Evolutionary conservation across 2,797 vertebrate species (phyloP).

Genomic region (Falco rusticolus): DNA sequence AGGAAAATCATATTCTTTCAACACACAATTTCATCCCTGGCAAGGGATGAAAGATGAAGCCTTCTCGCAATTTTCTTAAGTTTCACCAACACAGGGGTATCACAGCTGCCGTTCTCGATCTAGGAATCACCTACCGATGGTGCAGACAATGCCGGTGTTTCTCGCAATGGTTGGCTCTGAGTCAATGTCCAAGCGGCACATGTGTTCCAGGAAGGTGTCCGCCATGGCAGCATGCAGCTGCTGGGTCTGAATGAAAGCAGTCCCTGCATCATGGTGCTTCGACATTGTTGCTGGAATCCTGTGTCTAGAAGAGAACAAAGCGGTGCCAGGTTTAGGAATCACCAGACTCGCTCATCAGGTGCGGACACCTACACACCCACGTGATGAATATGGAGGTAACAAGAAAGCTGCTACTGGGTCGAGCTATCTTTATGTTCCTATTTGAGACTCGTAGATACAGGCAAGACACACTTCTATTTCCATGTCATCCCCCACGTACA

Average conservation of each 20-base stretch:
- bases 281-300: conserved; percentile 79
- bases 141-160: conserved; percentile 98
- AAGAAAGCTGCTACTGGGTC: conserved; percentile 50
- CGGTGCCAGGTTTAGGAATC: background rate
- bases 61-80: background rate
- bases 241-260: conserved; percentile 90
- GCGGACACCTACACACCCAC: conserved; percentile 35
- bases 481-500: conserved; percentile 31
- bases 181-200: conserved; percentile 97
- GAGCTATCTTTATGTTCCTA: conserved; percentile 49
- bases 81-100: background rate
- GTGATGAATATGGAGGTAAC: conserved; percentile 44
- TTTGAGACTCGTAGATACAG: conserved; percentile 37
- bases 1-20: background rate
- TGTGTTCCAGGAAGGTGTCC: conserved; percentile 93
- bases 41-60: conserved; percentile 22
- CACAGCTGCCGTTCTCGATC: background rate
- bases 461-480: conserved; percentile 38
- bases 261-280: conserved; percentile 82
- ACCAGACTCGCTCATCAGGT: background rate
- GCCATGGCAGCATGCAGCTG: conserved; percentile 95
- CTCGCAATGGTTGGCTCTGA: conserved; percentile 90
- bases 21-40: background rate
- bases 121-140: conserved; percentile 86
- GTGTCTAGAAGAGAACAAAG: conserved; percentile 20